Evolutionary conservation across 2,797 vertebrate species (phyloP), one percentile per base, ranked within the genome.

Genomic region (Amniataba percoides): DNA sequence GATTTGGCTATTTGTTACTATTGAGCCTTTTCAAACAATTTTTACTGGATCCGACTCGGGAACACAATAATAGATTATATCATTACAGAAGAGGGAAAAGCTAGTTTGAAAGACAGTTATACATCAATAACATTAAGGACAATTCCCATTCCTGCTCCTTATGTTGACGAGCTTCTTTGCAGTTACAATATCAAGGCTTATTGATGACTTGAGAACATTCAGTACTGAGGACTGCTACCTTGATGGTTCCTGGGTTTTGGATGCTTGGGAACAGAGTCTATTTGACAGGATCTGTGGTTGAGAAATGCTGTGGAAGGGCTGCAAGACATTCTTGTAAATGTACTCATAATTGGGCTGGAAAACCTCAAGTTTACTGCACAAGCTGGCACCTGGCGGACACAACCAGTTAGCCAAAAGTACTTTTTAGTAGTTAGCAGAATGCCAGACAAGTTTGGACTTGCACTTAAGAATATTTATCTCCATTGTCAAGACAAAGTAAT

Each of bases 391-490:
- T 46, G 25, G 13, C 58, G 19, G 25, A 27, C 19, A 21, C 48
- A 46, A 46, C 46, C 31, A 58, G 46, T 40, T 66, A 19, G 40
- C 23, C n/a, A 55, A 14, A 39, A n/a, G 12, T 43, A 45, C 14
- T 16, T 0, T 7, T 36, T 36, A 36, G 34, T 21, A 61, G 43
- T 67, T 77, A 59, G 21, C 16, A 60, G 21, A 57, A 40, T 40
- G 10, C 12, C 60, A 42, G 25, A 63, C 46, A 60, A 12, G 16
- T 53, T 55, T 12, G 48, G 19, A 70, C 12, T 25, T 16, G 12
- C 27, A 36, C 58, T 71, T 69, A 19, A 55, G 23, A 43, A 4
- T 53, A 64, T 83, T 75, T 71, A 78, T 81, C 65, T 67, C 8
- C 7, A 23, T 53, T 78, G 53, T 84, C 15, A 40, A 57, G 36